A percentile compares a stretch with the other conserved stretches of the same genome.
Conservation (phyloP, 2,797 vertebrate species). For the Esox masquinongy region DNA sequence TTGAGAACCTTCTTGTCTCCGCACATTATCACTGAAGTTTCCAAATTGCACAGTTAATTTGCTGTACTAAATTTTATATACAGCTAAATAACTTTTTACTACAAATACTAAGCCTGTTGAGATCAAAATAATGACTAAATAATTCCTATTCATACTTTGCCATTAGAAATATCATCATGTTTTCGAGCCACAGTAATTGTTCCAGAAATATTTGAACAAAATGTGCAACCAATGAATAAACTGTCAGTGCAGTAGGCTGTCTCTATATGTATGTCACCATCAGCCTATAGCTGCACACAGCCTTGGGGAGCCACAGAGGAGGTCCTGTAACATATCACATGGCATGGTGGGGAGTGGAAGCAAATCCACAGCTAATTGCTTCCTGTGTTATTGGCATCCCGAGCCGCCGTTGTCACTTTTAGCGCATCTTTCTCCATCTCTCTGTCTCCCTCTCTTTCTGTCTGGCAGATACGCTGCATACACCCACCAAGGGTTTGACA, state of each 20-base stretch:
- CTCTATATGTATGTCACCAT: constrained; percentile 19
- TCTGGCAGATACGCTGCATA: constrained; percentile 53
- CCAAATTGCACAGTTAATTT: no score
- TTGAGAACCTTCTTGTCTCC: no score
- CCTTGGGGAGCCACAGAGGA: constrained; percentile 65
- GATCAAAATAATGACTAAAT: no score
- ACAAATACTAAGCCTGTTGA: no score
- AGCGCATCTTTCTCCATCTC: constrained; percentile 58
- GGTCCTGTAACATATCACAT: constrained; percentile 61
- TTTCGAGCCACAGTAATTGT: no score
- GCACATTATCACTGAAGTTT: no score
- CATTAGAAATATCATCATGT: no score
- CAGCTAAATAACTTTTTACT: no score
- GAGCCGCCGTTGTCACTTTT: constrained; percentile 59
- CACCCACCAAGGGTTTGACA: constrained; percentile 56
- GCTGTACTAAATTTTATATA: no score
- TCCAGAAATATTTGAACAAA: no score
- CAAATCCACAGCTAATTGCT: constrained; percentile 71
- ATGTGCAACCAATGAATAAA: not conserved
- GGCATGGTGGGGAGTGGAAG: constrained; percentile 67
- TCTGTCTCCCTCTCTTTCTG: constrained; percentile 12
- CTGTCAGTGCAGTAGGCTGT: not conserved
- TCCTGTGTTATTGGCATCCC: constrained; percentile 66
- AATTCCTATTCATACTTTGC: no score
- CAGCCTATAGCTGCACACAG: constrained; percentile 60